Evolutionary conservation across 2,888 invertebrate genomes (phyloP).

Genomic region (Chelonus formosanus): DNA sequence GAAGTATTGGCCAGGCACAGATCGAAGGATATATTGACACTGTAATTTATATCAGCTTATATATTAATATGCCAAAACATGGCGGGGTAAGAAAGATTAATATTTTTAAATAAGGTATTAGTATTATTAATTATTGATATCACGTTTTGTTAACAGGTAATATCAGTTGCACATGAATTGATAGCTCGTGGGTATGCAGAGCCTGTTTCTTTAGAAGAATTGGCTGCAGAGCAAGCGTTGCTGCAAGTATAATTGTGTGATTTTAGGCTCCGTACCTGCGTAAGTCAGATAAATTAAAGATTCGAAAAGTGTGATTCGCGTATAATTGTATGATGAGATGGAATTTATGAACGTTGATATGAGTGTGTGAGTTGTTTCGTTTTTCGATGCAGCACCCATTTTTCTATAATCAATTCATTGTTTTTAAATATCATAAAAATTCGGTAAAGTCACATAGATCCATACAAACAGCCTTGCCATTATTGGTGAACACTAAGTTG

Average conservation of each 20-base stretch:
- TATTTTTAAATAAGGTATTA: slow-evolving; percentile 1
- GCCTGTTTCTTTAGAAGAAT: slow-evolving; percentile 68
- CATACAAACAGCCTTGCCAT: too few species aligned
- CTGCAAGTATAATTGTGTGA: slow-evolving; percentile 21
- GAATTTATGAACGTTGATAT: slow-evolving; percentile 30
- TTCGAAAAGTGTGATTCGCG: slow-evolving; percentile 19
- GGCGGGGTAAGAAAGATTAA: slow-evolving; percentile 68
- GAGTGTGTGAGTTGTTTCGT: slow-evolving; percentile 28
- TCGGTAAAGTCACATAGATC: too few species aligned
- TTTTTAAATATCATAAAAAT: too few species aligned
- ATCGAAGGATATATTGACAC: slow-evolving; percentile 84
- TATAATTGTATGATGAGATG: slow-evolving; percentile 21
- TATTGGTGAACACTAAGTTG: too few species aligned
- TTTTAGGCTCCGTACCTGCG: slow-evolving; percentile 26
- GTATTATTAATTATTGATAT: not conserved
- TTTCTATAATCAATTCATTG: too few species aligned
- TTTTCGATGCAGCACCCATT: slow-evolving; percentile 1
- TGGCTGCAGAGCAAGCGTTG: slow-evolving; percentile 42
- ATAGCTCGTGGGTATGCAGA: slow-evolving; percentile 84
- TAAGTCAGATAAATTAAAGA: slow-evolving; percentile 30
- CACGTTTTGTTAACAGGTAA: slow-evolving; percentile 73
- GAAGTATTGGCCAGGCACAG: slow-evolving; percentile 87
- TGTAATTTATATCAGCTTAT: slow-evolving; percentile 80
- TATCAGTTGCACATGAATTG: slow-evolving; percentile 87
- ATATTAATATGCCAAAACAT: slow-evolving; percentile 80